A percentile compares a stretch with the other conserved stretches of the same genome.
phyloP scores from a whole-genome alignment of 2,113 vertebrate genomes.

The Lepus americanus region DNA sequence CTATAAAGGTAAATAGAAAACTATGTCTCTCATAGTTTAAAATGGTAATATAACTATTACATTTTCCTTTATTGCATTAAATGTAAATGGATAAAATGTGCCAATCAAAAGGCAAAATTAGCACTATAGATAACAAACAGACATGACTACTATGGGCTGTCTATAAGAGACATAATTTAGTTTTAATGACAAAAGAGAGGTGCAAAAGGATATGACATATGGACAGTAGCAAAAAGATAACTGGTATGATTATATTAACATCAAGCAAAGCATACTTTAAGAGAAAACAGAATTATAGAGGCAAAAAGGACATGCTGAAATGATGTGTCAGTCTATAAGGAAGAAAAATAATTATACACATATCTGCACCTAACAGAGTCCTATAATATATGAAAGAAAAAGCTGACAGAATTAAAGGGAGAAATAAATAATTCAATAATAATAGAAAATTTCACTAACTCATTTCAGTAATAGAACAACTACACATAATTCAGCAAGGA shows the following conservation, averaged over 20 bases:
- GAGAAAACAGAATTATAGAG: background rate
- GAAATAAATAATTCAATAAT: background rate
- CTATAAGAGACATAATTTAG: background rate
- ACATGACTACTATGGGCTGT: background rate
- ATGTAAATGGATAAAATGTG: background rate
- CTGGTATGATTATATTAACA: background rate
- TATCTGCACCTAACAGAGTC: background rate
- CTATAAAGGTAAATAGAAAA: background rate
- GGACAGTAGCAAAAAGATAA: background rate
- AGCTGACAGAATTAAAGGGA: background rate
- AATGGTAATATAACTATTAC: background rate
- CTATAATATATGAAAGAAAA: background rate
- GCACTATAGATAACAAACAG: background rate
- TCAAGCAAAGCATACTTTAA: background rate
- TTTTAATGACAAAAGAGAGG: background rate
- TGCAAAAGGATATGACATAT: background rate
- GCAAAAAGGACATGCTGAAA: background rate
- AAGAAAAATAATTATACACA: background rate
- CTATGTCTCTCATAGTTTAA: background rate
- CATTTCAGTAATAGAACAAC: background rate
- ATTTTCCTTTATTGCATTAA: background rate
- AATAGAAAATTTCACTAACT: background rate
- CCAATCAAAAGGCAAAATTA: background rate
- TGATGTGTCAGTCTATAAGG: background rate
- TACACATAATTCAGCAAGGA: background rate